Evolutionary conservation across 2,113 vertebrate species (phyloP).

Genomic region (Podarcis raffonei): DNA sequence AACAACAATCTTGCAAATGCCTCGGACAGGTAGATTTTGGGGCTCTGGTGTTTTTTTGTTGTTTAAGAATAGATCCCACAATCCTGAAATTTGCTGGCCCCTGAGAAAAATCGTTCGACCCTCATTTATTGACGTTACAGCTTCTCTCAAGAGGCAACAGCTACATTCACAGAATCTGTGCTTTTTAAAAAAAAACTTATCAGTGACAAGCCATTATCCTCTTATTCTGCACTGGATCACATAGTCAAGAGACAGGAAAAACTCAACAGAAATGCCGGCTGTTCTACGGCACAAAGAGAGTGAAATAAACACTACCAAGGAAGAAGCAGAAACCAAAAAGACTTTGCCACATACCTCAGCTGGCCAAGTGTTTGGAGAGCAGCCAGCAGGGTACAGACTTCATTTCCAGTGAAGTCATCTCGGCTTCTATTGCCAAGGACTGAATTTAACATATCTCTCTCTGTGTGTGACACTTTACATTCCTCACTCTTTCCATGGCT

Average conservation of each 20-base stretch:
- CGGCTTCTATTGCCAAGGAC: neutral
- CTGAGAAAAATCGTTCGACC: neutral
- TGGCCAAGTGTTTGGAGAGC: slow-evolving; percentile 21
- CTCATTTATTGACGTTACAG: neutral
- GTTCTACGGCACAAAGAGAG: neutral
- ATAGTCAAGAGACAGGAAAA: neutral
- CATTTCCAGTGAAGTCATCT: neutral
- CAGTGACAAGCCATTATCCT: neutral
- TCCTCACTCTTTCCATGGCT: neutral
- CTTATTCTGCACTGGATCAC: neutral
- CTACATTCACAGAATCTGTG: neutral
- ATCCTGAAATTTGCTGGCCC: neutral
- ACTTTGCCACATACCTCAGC: slow-evolving; percentile 2
- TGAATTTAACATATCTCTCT: neutral
- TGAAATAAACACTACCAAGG: neutral
- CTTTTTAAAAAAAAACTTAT: neutral
- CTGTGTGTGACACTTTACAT: neutral
- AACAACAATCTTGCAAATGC: neutral
- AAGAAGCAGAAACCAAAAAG: slow-evolving; percentile 15
- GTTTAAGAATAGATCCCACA: no score
- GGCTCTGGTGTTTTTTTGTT: no score
- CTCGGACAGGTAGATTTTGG: neutral
- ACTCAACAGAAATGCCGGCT: neutral
- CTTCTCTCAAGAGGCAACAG: neutral
- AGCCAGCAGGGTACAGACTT: slow-evolving; percentile 4